Evolutionary conservation across 1,140 invertebrate genomes (phyloP).

Genomic region (Macrobrachium nipponense): DNA sequence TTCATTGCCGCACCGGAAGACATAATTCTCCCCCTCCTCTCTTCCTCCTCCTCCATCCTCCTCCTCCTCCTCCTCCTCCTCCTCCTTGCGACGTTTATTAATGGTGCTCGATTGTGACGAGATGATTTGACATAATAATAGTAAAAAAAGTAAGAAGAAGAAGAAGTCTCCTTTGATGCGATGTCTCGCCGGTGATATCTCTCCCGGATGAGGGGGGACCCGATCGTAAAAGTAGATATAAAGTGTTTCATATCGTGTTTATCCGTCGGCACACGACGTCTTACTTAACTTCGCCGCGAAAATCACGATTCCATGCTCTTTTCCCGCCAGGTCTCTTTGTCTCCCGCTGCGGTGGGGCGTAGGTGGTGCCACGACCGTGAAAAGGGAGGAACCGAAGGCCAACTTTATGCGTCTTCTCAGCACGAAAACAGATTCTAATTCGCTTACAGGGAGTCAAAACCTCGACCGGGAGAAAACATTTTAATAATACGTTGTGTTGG

Average conservation of each 20-base stretch:
- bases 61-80: no score
- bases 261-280: slow-evolving; percentile 19
- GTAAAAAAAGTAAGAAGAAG: background rate
- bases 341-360: slow-evolving; percentile 36
- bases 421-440: slow-evolving; percentile 53
- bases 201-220: background rate
- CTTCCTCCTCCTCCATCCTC: no score
- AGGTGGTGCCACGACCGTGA: slow-evolving; percentile 56
- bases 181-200: no score
- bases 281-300: slow-evolving; percentile 56
- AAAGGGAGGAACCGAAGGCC: slow-evolving; percentile 20
- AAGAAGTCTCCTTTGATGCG: background rate
- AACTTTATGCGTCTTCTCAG: slow-evolving; percentile 38
- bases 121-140: background rate
- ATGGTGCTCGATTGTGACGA: no score
- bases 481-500: background rate
- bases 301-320: slow-evolving; percentile 59
- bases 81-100: background rate
- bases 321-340: slow-evolving; percentile 51
- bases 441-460: slow-evolving; percentile 43
- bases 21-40: no score
- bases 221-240: background rate
- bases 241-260: background rate
- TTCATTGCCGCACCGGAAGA: slow-evolving; percentile 4
- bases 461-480: slow-evolving; percentile 2